phyloP scores from a whole-genome alignment of 2,888 invertebrate genomes.

The Resseliella maxima region DNA sequence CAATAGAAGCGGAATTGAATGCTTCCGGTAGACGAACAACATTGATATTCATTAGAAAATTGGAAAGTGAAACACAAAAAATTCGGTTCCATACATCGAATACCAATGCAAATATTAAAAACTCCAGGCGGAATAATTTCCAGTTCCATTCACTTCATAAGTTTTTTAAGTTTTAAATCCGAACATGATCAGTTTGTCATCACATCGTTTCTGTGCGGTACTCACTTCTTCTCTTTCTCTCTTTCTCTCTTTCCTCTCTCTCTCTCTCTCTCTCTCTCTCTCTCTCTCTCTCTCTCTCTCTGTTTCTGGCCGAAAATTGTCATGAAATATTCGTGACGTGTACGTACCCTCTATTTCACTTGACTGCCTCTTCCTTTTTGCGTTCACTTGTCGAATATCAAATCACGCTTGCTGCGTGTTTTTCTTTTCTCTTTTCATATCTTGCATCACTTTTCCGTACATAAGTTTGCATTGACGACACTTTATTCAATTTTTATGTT shows the following conservation, averaged over 20 bases:
- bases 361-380: neutral
- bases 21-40: neutral
- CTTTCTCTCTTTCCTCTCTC: no score
- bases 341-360: neutral
- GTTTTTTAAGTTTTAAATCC: neutral
- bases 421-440: neutral
- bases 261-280: no score
- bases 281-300: neutral
- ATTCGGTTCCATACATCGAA: neutral
- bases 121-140: neutral
- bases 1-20: neutral
- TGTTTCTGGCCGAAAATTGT: no score
- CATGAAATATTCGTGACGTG: neutral
- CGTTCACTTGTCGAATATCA: neutral
- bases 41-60: neutral
- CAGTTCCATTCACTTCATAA: neutral
- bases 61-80: neutral
- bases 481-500: conserved; percentile 19
- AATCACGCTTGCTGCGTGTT: neutral
- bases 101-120: neutral
- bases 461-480: neutral
- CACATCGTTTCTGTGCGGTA: no score
- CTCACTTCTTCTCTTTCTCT: no score
- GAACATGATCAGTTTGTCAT: neutral
- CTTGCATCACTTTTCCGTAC: neutral